A percentile compares a stretch with the other conserved stretches of the same genome.
These are phyloP conservation scores for Idris sp. DNA, from an alignment of 1,140 invertebrate species.

Conservation along the genomic window DNA sequence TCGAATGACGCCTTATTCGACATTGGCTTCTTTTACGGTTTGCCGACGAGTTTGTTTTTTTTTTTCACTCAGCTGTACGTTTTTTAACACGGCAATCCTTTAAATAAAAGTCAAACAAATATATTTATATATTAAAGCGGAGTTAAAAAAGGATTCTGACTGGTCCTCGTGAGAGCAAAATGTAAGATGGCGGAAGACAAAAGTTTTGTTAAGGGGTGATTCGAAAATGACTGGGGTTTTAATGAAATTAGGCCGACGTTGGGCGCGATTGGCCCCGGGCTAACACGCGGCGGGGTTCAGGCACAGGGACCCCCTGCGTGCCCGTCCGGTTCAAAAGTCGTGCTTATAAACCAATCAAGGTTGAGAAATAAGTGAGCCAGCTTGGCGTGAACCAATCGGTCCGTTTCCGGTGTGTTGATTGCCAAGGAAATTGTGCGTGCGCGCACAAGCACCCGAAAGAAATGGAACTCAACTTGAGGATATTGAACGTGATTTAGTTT, in stretches of 20 bases:
- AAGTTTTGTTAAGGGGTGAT: slow-evolving; percentile 36
- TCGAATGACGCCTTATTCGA: slow-evolving; percentile 43
- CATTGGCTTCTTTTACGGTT: slow-evolving; percentile 29
- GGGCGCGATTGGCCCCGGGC: slow-evolving; percentile 41
- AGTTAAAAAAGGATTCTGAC: too few species aligned
- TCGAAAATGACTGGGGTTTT: slow-evolving; percentile 40
- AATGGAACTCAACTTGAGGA: slow-evolving; percentile 23
- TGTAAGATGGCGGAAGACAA: slow-evolving; percentile 41
- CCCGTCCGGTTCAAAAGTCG: slow-evolving; percentile 41
- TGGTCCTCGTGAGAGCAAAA: too few species aligned
- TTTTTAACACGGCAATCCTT: slow-evolving; percentile 19
- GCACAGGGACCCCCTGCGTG: slow-evolving; percentile 13
- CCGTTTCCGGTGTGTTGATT: slow-evolving; percentile 62
- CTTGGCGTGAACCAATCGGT: slow-evolving; percentile 37
- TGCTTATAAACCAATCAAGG: slow-evolving; percentile 56
- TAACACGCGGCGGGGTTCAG: slow-evolving; percentile 17
- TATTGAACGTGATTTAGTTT: slow-evolving; percentile 41
- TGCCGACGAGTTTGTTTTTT: slow-evolving; percentile 24
- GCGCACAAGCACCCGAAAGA: slow-evolving; percentile 11
- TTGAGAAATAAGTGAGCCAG: slow-evolving; percentile 55
- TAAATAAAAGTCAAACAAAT: slow-evolving; percentile 8
- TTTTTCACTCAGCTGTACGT: slow-evolving; percentile 30
- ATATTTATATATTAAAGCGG: too few species aligned
- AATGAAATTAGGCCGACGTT: slow-evolving; percentile 61
- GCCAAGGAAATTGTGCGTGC: slow-evolving; percentile 57